A percentile compares a stretch with the other conserved stretches of the same genome.
Conservation (phyloP, 1,140 invertebrate species). For the Coptotermes formosanus region DNA sequence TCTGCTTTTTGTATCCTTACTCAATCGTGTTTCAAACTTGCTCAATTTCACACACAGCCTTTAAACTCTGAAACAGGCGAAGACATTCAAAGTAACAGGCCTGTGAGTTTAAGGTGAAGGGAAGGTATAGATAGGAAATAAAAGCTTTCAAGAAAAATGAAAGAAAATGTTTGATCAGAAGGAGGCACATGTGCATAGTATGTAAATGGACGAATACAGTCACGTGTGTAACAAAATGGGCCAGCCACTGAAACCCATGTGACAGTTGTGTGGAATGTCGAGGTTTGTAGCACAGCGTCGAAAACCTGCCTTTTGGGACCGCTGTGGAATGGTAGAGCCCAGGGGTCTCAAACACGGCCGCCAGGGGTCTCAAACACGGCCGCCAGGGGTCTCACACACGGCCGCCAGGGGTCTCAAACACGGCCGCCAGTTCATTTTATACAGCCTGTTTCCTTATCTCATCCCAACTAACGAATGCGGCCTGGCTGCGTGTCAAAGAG, state of each 20-base stretch:
- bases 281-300: too few species aligned
- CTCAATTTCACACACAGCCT: background rate
- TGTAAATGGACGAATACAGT: slow-evolving; percentile 7
- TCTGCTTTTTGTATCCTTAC: background rate
- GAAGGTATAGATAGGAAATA: background rate
- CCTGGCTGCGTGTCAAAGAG: too few species aligned
- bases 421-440: too few species aligned
- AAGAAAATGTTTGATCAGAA: background rate
- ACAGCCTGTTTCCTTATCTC: too few species aligned
- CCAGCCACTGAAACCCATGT: background rate
- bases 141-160: background rate
- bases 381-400: too few species aligned
- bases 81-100: slow-evolving; percentile 5
- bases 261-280: too few species aligned
- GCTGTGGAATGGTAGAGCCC: too few species aligned
- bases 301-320: too few species aligned
- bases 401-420: too few species aligned
- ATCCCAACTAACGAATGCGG: too few species aligned
- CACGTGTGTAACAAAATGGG: background rate
- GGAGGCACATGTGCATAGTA: background rate
- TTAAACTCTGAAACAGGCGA: background rate
- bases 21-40: background rate
- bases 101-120: background rate
- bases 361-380: too few species aligned
- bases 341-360: too few species aligned